Conservation (phyloP, 2,797 vertebrate species). For the Ptychobarbus kaznakovi region DNA sequence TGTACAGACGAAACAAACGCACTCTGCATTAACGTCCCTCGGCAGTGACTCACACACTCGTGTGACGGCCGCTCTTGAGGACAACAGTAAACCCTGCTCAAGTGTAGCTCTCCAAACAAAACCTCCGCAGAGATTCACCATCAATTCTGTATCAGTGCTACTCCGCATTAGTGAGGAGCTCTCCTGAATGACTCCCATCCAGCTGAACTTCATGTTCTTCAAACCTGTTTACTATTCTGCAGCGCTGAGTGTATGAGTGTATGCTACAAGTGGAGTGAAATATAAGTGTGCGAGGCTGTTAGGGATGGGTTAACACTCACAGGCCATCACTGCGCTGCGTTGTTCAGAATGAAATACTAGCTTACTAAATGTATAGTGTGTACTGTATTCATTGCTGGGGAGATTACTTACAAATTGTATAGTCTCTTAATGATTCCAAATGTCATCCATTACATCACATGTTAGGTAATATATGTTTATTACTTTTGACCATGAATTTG, state of each 20-base stretch:
- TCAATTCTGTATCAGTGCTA: not conserved
- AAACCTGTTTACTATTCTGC: slow-evolving; percentile 17
- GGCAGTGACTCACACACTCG: slow-evolving; percentile 13
- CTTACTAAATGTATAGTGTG: not conserved
- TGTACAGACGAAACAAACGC: not conserved
- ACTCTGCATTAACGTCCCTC: not conserved
- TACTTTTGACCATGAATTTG: too few species aligned
- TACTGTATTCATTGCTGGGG: not conserved
- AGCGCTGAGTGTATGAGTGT: not conserved
- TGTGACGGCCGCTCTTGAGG: not conserved
- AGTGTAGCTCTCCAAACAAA: slow-evolving; percentile 1
- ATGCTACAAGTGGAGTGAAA: not conserved
- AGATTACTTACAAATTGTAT: too few species aligned
- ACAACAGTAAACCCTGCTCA: slow-evolving; percentile 26
- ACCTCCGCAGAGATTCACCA: slow-evolving; percentile 23
- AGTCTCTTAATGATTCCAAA: too few species aligned
- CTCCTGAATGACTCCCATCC: slow-evolving; percentile 25
- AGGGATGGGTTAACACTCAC: not conserved
- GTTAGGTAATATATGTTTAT: too few species aligned
- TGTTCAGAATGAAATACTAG: not conserved
- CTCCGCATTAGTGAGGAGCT: not conserved
- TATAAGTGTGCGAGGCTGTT: too few species aligned
- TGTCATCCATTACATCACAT: too few species aligned
- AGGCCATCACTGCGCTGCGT: not conserved
- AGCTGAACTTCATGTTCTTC: slow-evolving; percentile 8